Evolutionary conservation across 2,113 vertebrate genomes (phyloP).

Genomic region (Toxotes chatareus): DNA sequence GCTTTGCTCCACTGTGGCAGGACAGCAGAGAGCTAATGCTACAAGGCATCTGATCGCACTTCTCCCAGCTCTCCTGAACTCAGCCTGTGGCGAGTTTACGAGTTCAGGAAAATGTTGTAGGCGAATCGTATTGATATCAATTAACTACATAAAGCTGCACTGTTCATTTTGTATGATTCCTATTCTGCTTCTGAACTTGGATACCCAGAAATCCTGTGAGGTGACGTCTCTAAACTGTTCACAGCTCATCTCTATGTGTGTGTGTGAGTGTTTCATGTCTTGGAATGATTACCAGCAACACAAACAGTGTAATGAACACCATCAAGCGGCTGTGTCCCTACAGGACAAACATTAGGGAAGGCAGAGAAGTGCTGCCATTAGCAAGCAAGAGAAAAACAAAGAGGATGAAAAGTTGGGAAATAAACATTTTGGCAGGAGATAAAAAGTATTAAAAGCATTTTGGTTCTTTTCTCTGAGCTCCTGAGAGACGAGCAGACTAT

Average conservation of each 20-base stretch:
- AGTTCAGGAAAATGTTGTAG: background rate
- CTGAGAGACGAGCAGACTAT: conserved; percentile 8
- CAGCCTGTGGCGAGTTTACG: background rate
- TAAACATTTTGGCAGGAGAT: conserved; percentile 22
- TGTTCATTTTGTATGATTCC: background rate
- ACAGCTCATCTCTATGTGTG: background rate
- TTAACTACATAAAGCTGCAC: too few species aligned
- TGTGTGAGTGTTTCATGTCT: background rate
- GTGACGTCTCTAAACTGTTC: too few species aligned
- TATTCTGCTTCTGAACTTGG: background rate
- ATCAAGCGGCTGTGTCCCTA: conserved; percentile 38
- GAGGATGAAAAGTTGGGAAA: conserved; percentile 38
- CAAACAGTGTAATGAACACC: conserved; percentile 38
- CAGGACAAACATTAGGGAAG: conserved; percentile 51
- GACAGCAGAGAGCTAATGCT: background rate
- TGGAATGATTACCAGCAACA: conserved; percentile 29
- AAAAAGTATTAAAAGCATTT: conserved; percentile 51
- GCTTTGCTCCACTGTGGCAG: background rate
- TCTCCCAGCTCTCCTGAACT: background rate
- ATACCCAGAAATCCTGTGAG: background rate
- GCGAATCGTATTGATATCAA: too few species aligned
- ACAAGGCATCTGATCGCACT: background rate
- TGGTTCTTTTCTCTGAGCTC: conserved; percentile 38
- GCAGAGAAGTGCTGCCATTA: conserved; percentile 46
- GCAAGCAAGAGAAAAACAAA: background rate